Conservation (phyloP, 2,888 invertebrate genomes). For the Amblyjoppa proteus region DNA sequence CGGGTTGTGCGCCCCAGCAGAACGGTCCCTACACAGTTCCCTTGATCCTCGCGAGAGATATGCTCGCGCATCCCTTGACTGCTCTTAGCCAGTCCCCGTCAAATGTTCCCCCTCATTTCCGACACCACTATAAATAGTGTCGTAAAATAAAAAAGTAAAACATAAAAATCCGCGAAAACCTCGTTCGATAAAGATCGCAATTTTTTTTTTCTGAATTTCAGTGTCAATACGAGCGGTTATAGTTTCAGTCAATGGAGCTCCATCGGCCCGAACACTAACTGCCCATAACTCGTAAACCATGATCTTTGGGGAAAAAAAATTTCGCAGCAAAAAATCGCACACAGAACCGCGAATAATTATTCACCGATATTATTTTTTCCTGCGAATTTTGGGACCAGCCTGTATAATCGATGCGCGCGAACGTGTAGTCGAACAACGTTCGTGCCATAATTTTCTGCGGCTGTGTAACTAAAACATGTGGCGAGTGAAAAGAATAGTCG, state of each 20-base stretch:
- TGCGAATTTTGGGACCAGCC: not conserved
- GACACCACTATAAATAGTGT: not conserved
- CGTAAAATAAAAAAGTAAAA: not conserved
- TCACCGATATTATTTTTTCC: not conserved
- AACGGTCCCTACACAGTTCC: conserved; percentile 26
- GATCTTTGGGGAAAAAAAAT: not conserved
- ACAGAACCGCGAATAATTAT: not conserved
- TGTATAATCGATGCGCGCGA: not conserved
- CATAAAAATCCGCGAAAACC: not conserved
- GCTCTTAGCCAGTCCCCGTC: conserved; percentile 38
- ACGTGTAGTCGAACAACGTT: not conserved
- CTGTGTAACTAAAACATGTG: conserved; percentile 13
- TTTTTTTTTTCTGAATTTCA: not conserved
- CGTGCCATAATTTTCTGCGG: not conserved
- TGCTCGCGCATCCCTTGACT: conserved; percentile 29
- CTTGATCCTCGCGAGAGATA: conserved; percentile 29
- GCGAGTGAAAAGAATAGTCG: conserved; percentile 11
- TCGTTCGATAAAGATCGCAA: not conserved
- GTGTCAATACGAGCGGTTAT: not conserved
- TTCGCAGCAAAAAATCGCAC: not conserved
- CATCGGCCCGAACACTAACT: not conserved
- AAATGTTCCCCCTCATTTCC: conserved; percentile 10
- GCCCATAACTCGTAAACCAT: not conserved
- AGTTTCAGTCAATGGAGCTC: not conserved
- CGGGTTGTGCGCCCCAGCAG: conserved; percentile 54